phyloP scores from a whole-genome alignment of 2,113 vertebrate genomes.

The Pelecanoides urinatrix region DNA sequence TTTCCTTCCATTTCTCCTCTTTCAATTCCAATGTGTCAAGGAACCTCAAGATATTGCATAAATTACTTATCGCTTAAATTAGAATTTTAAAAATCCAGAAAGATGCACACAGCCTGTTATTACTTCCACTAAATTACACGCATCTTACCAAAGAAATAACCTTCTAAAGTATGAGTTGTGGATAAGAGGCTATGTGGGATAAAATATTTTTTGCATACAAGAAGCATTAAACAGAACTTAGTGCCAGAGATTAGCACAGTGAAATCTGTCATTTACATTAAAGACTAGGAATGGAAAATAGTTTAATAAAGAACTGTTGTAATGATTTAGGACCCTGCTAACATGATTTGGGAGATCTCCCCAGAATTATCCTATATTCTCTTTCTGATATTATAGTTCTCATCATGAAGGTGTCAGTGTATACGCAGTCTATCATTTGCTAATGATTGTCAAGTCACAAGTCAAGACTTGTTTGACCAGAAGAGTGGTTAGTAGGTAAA shows the following conservation, averaged over 20 bases:
- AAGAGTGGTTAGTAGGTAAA: background rate
- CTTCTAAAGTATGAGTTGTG: slow-evolving; percentile 41
- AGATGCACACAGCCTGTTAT: slow-evolving; percentile 61
- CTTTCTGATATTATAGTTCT: background rate
- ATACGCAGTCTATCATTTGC: background rate
- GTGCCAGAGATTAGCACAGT: background rate
- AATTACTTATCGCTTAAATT: slow-evolving; percentile 65
- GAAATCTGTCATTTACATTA: background rate
- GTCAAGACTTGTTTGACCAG: background rate
- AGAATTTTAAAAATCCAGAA: slow-evolving; percentile 66
- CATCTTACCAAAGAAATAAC: slow-evolving; percentile 63
- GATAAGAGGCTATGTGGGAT: background rate
- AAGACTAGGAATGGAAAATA: background rate
- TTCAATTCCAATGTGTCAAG: slow-evolving; percentile 25
- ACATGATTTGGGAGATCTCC: background rate
- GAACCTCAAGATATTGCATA: slow-evolving; percentile 53
- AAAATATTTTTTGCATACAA: slow-evolving; percentile 35
- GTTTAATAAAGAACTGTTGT: background rate
- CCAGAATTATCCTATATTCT: background rate
- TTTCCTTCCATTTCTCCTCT: slow-evolving; percentile 17
- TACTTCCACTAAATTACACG: slow-evolving; percentile 71
- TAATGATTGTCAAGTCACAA: background rate
- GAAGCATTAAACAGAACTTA: slow-evolving; percentile 15
- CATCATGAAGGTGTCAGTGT: background rate
- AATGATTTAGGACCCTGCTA: background rate